phyloP scores from a whole-genome alignment of 2,888 invertebrate species.

The Drosophila bunnanda region DNA sequence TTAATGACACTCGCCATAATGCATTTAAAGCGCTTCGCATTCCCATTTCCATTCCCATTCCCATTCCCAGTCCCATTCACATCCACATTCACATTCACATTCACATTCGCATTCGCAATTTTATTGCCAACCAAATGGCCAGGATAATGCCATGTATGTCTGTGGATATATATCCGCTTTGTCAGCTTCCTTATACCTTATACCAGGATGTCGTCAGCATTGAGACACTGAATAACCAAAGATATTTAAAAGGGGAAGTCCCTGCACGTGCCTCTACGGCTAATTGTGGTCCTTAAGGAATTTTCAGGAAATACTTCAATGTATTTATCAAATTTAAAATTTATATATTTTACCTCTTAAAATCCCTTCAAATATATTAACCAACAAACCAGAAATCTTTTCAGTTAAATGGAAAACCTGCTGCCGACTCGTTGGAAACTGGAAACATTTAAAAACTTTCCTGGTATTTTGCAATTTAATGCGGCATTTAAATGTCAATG shows the following conservation, averaged over 20 bases:
- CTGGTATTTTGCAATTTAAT: constrained; percentile 29
- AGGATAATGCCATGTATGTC: constrained; percentile 17
- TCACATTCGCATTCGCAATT: constrained; percentile 38
- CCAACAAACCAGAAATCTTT: not conserved
- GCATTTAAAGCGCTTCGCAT: constrained; percentile 55
- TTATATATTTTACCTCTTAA: not conserved
- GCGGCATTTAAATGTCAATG: constrained; percentile 33
- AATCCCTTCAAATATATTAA: not conserved
- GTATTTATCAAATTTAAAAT: not conserved
- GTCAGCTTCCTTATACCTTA: constrained; percentile 4
- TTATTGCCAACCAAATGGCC: constrained; percentile 42
- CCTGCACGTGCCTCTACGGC: constrained; percentile 1
- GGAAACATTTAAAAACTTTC: constrained; percentile 15
- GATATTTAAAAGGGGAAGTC: constrained; percentile 12
- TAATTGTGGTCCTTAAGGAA: not conserved
- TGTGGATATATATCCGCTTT: constrained; percentile 2
- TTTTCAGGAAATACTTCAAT: too few relatives aligned
- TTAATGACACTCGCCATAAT: constrained; percentile 53
- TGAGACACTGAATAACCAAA: constrained; percentile 6
- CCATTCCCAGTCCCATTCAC: constrained; percentile 20
- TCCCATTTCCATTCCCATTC: constrained; percentile 1
- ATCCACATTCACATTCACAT: too few relatives aligned
- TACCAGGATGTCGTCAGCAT: constrained; percentile 11
- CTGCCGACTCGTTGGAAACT: not conserved
- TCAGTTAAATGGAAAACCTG: not conserved